Base-by-base conservation (phyloP, 53 echinoderm and acorn worm genomes). In the Astropecten irregularis region DNA sequence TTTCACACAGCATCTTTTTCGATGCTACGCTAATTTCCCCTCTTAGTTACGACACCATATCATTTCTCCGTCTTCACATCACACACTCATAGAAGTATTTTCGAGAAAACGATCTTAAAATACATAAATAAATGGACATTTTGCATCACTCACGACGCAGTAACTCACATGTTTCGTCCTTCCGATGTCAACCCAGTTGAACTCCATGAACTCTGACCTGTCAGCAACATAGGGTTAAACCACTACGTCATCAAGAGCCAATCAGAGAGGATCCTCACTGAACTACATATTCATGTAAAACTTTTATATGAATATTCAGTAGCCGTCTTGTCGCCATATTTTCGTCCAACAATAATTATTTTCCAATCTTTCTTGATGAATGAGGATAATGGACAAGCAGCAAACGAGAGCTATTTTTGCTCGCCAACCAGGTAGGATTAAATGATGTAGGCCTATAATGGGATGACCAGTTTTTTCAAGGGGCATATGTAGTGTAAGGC, bases 361-460 rank as follows among this genome's bases (percentile, higher is more conserved):
- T 6, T n/a, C 18, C 49, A 18, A 49, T 27, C 14, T 6, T 20
- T 16, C 20, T 49, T 2, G 23, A n/a, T n/a, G n/a, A n/a, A n/a
- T n/a, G n/a, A n/a, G 26, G 7, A 39, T n/a, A 42, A 85, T 87
- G 87, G 87, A 87, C 0, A 69, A 46, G 15, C 87, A 82, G 11
- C 79, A 55, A 60, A 68, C 81, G 55, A 68, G 87, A 25, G 60
- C 69, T 22, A 69, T 81, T 5, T 87, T 70, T 69, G 81, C 87
- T 26, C 81, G 87, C 42, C 87, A 87, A 49, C 87, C 87, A 82
- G 87, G 87, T 87, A 82, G 10, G 16, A 56, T 21, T 18, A 22
- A 10, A 64, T 64, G 9, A 64, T 25, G 16, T 25, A n/a, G n/a
- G n/a, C n/a, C n/a, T n/a, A 6, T 13, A 31, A 64, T 10, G n/a